Conservation (phyloP, 2,888 invertebrate genomes). For the Callimorpha dominula region DNA sequence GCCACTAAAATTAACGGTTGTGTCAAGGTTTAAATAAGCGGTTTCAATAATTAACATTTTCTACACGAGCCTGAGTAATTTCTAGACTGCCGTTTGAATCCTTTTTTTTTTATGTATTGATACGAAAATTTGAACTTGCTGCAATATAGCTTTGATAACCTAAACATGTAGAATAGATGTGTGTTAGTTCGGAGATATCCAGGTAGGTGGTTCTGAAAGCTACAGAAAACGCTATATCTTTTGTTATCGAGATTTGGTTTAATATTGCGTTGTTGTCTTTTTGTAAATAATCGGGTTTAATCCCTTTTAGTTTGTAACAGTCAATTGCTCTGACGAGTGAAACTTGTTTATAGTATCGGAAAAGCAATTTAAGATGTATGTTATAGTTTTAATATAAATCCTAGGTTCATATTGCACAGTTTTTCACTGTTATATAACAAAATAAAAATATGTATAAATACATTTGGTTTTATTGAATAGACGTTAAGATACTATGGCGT, state of each 20-base stretch:
- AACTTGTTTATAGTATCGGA: constrained; percentile 47
- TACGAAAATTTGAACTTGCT: not conserved
- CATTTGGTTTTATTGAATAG: constrained; percentile 35
- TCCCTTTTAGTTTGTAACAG: constrained; percentile 38
- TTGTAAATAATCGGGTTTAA: constrained; percentile 42
- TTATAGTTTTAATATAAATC: constrained; percentile 45
- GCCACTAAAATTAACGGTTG: constrained; percentile 8
- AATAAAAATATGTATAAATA: constrained; percentile 49
- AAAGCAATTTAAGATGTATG: constrained; percentile 42
- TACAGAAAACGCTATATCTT: not conserved
- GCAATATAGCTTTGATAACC: not conserved
- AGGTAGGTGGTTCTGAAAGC: not conserved
- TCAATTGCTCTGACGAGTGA: constrained; percentile 49
- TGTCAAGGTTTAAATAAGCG: constrained; percentile 10
- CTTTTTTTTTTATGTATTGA: not conserved
- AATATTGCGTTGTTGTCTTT: constrained; percentile 31
- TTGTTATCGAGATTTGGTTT: constrained; percentile 36
- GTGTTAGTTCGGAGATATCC: not conserved
- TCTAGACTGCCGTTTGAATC: not conserved
- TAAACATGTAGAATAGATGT: not conserved
- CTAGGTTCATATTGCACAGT: constrained; percentile 50
- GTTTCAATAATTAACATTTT: constrained; percentile 10
- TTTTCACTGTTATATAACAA: constrained; percentile 55
- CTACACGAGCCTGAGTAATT: not conserved
- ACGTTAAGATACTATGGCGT: not conserved